phyloP scores from a whole-genome alignment of 2,113 vertebrate genomes.

The Buteo buteo region DNA sequence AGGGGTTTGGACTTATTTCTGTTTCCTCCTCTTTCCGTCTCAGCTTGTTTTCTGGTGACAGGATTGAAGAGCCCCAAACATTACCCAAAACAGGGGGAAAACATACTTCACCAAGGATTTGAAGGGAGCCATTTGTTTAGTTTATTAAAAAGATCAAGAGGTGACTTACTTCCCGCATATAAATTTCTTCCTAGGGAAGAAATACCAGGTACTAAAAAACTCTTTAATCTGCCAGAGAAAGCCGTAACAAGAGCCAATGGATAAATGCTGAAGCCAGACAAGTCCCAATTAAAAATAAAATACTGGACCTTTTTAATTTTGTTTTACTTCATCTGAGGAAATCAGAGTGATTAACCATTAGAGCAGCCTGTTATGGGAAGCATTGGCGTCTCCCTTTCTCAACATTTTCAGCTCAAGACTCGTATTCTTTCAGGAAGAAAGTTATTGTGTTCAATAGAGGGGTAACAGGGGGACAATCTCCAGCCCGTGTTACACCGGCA shows the following conservation, averaged over 20 bases:
- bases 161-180: not conserved
- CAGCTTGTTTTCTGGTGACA: not conserved
- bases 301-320: not conserved
- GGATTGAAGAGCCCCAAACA: not conserved
- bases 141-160: slow-evolving; percentile 14
- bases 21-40: not conserved
- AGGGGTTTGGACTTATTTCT: not conserved
- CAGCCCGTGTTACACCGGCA: not conserved
- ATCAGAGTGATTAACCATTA: slow-evolving; percentile 14
- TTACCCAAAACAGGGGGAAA: not conserved
- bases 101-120: not conserved
- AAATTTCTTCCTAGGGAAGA: not conserved
- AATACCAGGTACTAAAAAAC: not conserved
- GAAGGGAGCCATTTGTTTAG: not conserved
- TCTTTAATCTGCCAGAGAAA: not conserved
- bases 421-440: not conserved
- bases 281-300: slow-evolving; percentile 38
- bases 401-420: not conserved
- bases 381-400: not conserved
- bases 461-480: not conserved
- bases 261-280: slow-evolving; percentile 10
- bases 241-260: not conserved
- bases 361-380: slow-evolving; percentile 10
- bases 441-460: not conserved
- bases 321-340: not conserved